These are phyloP conservation scores for Tuberolachnus salignus DNA, from an alignment of 2,888 invertebrate genomes.

Conservation along the genomic window DNA sequence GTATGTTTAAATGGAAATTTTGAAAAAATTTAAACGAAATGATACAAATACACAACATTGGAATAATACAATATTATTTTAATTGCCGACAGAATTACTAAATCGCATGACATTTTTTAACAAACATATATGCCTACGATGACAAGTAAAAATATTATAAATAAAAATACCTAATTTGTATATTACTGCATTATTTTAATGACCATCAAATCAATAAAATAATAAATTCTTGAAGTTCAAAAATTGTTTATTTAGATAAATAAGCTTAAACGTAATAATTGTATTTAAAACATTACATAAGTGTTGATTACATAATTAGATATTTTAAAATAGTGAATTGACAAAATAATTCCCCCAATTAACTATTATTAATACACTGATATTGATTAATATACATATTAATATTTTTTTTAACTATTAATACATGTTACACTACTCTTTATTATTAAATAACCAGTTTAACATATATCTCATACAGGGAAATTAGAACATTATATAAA, in stretches of 20 bases:
- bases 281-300: constrained; percentile 40
- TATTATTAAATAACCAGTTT: constrained; percentile 25
- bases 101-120: constrained; percentile 42
- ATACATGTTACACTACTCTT: constrained; percentile 29
- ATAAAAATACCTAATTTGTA: constrained; percentile 2
- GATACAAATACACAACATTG: constrained; percentile 36
- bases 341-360: constrained; percentile 25
- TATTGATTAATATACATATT: constrained; percentile 28
- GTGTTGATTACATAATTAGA: constrained; percentile 23
- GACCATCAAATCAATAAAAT: not conserved
- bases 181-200: constrained; percentile 1
- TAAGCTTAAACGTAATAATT: constrained; percentile 45
- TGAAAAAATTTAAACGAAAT: constrained; percentile 24
- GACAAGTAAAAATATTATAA: constrained; percentile 28
- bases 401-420: constrained; percentile 18
- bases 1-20: constrained; percentile 33
- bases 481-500: constrained; percentile 45
- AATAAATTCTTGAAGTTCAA: constrained; percentile 1
- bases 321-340: constrained; percentile 31
- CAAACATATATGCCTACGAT: constrained; percentile 39
- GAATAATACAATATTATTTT: constrained; percentile 29
- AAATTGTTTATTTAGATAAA: constrained; percentile 29
- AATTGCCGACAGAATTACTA: not conserved
- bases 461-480: constrained; percentile 23
- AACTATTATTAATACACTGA: constrained; percentile 25